phyloP scores from a whole-genome alignment of 1,140 invertebrate species.

The Drosophila bipectinata region DNA sequence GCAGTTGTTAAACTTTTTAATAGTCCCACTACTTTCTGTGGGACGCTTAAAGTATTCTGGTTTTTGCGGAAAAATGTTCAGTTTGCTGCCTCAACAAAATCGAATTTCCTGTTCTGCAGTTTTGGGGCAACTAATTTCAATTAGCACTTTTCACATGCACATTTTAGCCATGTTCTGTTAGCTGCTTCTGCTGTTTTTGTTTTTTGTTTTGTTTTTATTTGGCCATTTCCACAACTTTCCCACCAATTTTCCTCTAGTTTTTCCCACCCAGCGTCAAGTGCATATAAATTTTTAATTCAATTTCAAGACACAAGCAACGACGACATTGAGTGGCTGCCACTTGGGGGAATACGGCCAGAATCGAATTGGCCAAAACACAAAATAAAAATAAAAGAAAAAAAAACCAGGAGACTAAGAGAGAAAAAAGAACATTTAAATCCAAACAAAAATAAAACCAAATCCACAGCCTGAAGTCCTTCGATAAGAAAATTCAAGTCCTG shows the following conservation, averaged over 20 bases:
- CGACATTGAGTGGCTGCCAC: constrained; percentile 21
- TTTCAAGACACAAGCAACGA: constrained; percentile 34
- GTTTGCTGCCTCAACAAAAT: not conserved
- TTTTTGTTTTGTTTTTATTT: constrained; percentile 4
- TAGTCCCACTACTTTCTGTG: not conserved
- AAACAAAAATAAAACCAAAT: not conserved
- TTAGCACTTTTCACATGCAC: constrained; percentile 26
- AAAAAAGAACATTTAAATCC: constrained; percentile 3
- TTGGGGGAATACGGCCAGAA: constrained; percentile 27
- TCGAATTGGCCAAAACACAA: constrained; percentile 21
- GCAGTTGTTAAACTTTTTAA: not conserved
- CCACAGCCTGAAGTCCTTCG: constrained; percentile 19
- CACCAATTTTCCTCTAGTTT: not conserved
- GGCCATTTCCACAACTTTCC: constrained; percentile 2
- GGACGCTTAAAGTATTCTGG: not conserved
- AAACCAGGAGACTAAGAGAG: no score
- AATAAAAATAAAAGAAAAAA: not conserved
- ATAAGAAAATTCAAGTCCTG: constrained; percentile 21
- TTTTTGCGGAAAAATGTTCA: not conserved
- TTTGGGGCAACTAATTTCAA: constrained; percentile 37
- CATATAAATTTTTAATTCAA: constrained; percentile 63
- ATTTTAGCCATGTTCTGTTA: not conserved
- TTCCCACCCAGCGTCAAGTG: constrained; percentile 14
- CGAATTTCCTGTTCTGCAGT: constrained; percentile 12
- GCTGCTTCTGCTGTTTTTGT: not conserved